Conservation (phyloP, 2,888 invertebrate genomes). For the Rotaria sp. region DNA sequence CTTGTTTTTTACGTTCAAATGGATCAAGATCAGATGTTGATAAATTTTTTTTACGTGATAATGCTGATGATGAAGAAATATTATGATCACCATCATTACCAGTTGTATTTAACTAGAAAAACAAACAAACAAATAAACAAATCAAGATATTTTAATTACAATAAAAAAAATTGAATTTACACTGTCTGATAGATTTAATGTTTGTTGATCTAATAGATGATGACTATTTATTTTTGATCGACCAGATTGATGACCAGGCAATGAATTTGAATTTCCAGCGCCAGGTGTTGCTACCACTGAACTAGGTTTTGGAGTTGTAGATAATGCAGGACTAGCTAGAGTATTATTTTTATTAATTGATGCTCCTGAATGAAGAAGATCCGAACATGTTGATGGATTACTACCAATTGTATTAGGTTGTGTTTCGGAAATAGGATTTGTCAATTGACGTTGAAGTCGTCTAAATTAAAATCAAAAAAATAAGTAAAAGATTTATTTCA, state of each 20-base stretch:
- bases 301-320: not conserved
- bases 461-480: not conserved
- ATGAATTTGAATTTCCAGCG: conserved; percentile 19
- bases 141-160: not conserved
- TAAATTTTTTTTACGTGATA: conserved; percentile 1
- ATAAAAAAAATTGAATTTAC: not conserved
- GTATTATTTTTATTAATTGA: not conserved
- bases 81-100: not conserved
- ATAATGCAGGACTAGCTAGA: not conserved
- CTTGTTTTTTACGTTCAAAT: not conserved
- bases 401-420: not conserved
- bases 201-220: not conserved
- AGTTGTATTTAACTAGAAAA: not conserved
- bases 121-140: not conserved
- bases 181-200: not conserved
- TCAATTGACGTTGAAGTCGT: not conserved
- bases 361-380: not conserved
- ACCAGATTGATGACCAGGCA: not conserved
- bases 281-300: not conserved
- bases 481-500: not conserved
- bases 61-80: not conserved
- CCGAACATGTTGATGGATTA: not conserved
- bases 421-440: not conserved
- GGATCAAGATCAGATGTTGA: conserved; percentile 19
- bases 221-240: not conserved